These are phyloP conservation scores for Spea multiplicata DNA, from an alignment of 2,113 vertebrate genomes.

Conservation along the genomic window DNA sequence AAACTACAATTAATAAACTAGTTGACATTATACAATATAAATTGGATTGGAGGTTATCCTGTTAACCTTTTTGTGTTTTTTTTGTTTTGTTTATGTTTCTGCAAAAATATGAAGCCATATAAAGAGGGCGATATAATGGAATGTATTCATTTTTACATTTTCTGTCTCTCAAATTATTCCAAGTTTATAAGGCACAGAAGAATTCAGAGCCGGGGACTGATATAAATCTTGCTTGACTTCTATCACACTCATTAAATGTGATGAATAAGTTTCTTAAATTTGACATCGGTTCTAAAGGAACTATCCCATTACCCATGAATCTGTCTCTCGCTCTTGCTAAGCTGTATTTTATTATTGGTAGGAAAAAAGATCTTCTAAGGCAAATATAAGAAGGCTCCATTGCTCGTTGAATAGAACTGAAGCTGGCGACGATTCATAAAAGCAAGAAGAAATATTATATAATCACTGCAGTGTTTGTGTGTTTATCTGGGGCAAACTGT, in stretches of 20 bases:
- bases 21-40: too few species aligned
- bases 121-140: neutral
- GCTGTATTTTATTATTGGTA: neutral
- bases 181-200: slow-evolving; percentile 2
- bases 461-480: too few species aligned
- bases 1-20: too few species aligned
- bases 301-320: neutral
- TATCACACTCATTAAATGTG: slow-evolving; percentile 9
- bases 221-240: slow-evolving; percentile 6
- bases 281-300: neutral
- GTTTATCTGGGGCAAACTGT: too few species aligned
- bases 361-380: too few species aligned
- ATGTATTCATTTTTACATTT: slow-evolving; percentile 5
- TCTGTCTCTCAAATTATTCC: neutral
- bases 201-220: neutral
- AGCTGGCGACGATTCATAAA: too few species aligned
- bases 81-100: neutral
- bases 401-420: too few species aligned
- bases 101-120: neutral
- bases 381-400: too few species aligned
- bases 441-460: too few species aligned
- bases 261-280: slow-evolving; percentile 10
- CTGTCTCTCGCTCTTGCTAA: neutral
- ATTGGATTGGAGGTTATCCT: too few species aligned
- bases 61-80: neutral